A percentile compares a stretch with the other conserved stretches of the same genome.
Evolutionary conservation across 2,113 vertebrate genomes (phyloP).

Genomic region (Pseudopodoces humilis): DNA sequence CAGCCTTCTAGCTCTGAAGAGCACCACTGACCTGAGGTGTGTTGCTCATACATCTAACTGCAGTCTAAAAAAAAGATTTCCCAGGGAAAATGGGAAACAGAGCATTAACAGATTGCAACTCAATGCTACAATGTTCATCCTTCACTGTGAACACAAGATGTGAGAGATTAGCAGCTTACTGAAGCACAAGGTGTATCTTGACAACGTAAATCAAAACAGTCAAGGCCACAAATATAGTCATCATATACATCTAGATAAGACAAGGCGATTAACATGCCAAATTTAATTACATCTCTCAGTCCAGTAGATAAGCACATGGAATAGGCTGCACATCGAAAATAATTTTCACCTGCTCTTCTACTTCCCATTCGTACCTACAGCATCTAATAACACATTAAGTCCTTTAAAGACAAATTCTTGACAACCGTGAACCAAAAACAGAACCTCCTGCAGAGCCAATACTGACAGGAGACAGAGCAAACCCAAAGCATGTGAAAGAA

Average conservation of each 20-base stretch:
- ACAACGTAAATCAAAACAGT: background rate
- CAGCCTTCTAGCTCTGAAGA: background rate
- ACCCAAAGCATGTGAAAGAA: background rate
- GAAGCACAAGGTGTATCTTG: background rate
- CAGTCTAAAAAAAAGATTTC: background rate
- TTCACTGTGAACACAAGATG: rapidly evolving
- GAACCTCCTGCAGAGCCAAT: background rate
- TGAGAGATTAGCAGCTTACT: background rate
- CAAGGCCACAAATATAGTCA: background rate
- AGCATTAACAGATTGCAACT: background rate
- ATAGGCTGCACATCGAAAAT: background rate
- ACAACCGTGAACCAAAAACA: background rate
- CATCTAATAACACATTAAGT: background rate
- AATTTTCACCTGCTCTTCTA: background rate
- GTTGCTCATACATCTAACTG: background rate
- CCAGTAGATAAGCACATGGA: background rate
- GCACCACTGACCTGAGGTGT: background rate
- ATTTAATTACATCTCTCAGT: background rate
- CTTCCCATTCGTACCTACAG: background rate
- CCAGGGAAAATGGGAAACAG: rapidly evolving
- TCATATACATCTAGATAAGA: background rate
- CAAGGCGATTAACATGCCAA: background rate
- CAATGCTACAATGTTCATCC: rapidly evolving
- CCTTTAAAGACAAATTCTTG: background rate
- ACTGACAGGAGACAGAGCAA: background rate